Base-by-base conservation (phyloP, 2,797 vertebrate genomes). In the Serranus cabrilla region DNA sequence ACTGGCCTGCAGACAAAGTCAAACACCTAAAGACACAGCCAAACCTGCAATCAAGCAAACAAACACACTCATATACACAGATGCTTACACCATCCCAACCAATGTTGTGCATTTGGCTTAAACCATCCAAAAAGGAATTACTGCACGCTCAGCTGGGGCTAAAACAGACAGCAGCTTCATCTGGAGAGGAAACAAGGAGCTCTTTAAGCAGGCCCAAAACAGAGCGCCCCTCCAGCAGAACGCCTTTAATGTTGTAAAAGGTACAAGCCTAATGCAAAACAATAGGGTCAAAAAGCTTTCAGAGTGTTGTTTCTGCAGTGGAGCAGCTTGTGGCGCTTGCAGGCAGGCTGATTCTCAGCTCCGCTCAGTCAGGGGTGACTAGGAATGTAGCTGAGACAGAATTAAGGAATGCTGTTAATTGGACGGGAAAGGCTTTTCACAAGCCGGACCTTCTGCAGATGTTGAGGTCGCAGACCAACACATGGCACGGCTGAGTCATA, bases 341-440 rank as follows among this genome's bases (percentile, higher is more conserved):
- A 27, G 27, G 27, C 27, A 73, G 34, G 68, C 65, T 56, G 57
- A 27, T 3, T 27, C 80, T 82, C 61, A 70, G 78, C 49, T 31
- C 51, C 56, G 80, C 91, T 81, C 92, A 88, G 91, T 81, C 75
- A 90, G 91, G 89, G 91, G 90, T 86, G 89, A 91, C 91, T 65
- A 81, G 90, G 82, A 88, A 91, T 90, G 86, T 75, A 81, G 83
- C 88, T 93, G 90, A 93, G 87, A 88, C 89, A 91, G 80, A 90
- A 91, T 91, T 86, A 88, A 89, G 84, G 90, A 85, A 93, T 90
- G 89, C 78, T 64, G 65, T 57, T 90, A 91, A 93, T 91, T 91
- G 74, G 82, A 75, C 31, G 34, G 51, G 62, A 34, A 74, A 74
- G 57, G 23, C 59, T 83, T 86, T 82, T 86, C 82, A 86, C 70